Conservation (phyloP, 2,888 invertebrate species). For the Hydroisotoma schaefferi region DNA sequence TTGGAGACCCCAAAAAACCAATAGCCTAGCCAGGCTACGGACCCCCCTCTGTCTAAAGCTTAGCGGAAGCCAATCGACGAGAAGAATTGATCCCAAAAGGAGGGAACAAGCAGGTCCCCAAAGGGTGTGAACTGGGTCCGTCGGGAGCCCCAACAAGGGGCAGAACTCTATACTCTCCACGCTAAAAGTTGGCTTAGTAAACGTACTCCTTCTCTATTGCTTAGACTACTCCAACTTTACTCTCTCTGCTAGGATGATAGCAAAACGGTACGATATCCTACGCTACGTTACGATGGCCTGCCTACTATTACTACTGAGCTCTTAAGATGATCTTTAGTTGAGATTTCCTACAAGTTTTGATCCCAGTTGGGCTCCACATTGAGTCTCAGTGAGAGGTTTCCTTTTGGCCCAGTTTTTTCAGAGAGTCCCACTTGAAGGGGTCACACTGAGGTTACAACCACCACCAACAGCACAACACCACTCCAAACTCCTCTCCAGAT, state of each 20-base stretch:
- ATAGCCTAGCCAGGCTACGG: constrained; percentile 33
- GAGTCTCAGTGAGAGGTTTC: constrained; percentile 47
- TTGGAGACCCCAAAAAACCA: constrained; percentile 39
- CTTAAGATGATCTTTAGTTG: constrained; percentile 16
- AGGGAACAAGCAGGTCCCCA: constrained; percentile 18
- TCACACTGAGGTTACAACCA: constrained; percentile 34
- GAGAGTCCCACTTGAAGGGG: constrained; percentile 46
- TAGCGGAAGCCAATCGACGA: constrained; percentile 29
- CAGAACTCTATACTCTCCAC: constrained; percentile 1
- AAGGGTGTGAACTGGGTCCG: constrained; percentile 43
- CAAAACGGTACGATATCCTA: constrained; percentile 12
- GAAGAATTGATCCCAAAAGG: constrained; percentile 13
- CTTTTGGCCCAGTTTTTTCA: constrained; percentile 46
- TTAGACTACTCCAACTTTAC: too few species aligned
- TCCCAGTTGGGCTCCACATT: constrained; percentile 48
- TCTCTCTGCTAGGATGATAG: too few species aligned
- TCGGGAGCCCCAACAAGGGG: constrained; percentile 27
- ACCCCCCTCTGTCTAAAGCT: constrained; percentile 33
- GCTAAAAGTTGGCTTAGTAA: not conserved
- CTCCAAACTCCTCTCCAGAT: constrained; percentile 3
- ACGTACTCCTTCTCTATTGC: constrained; percentile 19
- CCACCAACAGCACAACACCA: constrained; percentile 15
- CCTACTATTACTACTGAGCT: not conserved
- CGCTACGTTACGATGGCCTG: too few species aligned
- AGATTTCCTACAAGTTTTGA: constrained; percentile 33